Percentiles rank a stretch among this genome's conserved stretches.
phyloP scores from a whole-genome alignment of 2,888 invertebrate genomes.

The Pocota personata region DNA sequence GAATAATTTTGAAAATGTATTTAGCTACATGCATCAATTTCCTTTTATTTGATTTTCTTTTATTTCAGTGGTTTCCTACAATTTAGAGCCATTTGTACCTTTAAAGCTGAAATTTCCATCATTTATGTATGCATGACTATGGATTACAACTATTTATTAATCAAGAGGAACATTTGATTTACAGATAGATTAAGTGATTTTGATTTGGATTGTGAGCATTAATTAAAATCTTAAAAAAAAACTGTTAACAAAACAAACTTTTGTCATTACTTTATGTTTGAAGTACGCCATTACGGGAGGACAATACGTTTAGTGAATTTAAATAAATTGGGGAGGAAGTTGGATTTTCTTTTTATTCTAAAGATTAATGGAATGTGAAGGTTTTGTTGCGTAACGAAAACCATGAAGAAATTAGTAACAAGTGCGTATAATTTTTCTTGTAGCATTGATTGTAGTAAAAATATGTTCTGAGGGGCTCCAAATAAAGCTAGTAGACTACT shows the following conservation, averaged over 20 bases:
- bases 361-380: neutral
- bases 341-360: neutral
- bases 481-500: too few relatives aligned
- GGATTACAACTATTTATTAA: constrained; percentile 21
- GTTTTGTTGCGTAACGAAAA: neutral
- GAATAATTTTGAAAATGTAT: constrained; percentile 1
- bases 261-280: neutral
- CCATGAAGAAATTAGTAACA: neutral
- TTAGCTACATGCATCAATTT: constrained; percentile 37
- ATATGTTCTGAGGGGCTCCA: too few relatives aligned
- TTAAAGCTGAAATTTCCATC: neutral
- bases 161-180: constrained; percentile 10
- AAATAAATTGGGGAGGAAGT: neutral
- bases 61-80: neutral
- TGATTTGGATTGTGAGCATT: neutral
- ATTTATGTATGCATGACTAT: neutral
- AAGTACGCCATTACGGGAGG: neutral
- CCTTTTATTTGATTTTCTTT: constrained; percentile 9
- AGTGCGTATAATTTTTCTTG: neutral
- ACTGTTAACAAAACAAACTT: neutral
- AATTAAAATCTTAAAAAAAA: neutral
- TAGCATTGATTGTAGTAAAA: too few relatives aligned
- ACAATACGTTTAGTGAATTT: neutral
- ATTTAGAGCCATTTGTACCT: neutral
- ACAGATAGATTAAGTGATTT: neutral